A percentile compares a stretch with the other conserved stretches of the same genome.
Conservation (phyloP, 2,888 invertebrate species). For the Zele albiditarsus region DNA sequence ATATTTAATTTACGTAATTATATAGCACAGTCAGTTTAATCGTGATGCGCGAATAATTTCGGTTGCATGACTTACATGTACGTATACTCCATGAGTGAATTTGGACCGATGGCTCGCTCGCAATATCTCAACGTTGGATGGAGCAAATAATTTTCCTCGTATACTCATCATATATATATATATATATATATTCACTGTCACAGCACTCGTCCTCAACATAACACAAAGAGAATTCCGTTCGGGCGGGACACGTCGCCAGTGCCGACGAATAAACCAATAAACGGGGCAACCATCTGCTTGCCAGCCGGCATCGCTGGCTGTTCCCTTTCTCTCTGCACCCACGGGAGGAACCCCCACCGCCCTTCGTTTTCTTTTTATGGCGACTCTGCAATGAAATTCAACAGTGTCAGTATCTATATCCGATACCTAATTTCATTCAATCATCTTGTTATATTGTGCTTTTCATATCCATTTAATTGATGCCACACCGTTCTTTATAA, state of each 20-base stretch:
- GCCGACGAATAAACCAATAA: constrained; percentile 72
- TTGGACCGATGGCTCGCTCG: constrained; percentile 46
- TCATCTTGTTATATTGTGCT: background rate
- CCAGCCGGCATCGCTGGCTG: constrained; percentile 68
- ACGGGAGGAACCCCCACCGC: constrained; percentile 44
- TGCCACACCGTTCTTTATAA: too few relatives aligned
- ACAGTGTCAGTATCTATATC: constrained; percentile 47
- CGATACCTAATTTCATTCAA: constrained; percentile 29
- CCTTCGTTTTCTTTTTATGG: constrained; percentile 65
- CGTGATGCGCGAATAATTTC: background rate
- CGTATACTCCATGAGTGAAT: constrained; percentile 14
- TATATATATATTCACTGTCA: constrained; percentile 44
- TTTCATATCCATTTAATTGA: background rate
- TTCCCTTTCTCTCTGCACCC: constrained; percentile 49
- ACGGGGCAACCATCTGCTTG: constrained; percentile 72
- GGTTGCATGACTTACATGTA: constrained; percentile 15
- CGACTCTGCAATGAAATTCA: constrained; percentile 69
- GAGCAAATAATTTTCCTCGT: constrained; percentile 8
- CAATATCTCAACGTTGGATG: constrained; percentile 32
- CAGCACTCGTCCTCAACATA: constrained; percentile 34
- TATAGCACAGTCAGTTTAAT: too few relatives aligned
- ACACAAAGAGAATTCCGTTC: constrained; percentile 57
- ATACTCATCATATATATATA: background rate
- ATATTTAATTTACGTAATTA: too few relatives aligned
- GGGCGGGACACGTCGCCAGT: constrained; percentile 63